phyloP scores from a whole-genome alignment of 2,888 invertebrate species.

The Limnephilus marmoratus region DNA sequence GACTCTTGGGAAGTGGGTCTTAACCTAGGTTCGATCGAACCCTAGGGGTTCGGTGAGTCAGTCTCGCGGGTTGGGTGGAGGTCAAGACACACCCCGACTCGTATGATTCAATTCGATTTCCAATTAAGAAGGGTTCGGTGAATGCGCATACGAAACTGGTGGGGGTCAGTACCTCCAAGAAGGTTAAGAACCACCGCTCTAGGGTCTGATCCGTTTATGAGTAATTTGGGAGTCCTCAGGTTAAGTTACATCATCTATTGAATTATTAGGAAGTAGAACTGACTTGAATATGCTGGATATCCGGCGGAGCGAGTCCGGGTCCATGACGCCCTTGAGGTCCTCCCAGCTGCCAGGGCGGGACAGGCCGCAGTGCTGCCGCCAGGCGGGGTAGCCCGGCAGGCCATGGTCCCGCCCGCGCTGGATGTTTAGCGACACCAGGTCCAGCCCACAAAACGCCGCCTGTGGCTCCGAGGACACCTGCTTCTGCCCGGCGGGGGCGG shows the following conservation, averaged over 20 bases:
- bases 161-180: too few relatives aligned
- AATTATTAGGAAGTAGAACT: constrained; percentile 66
- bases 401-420: constrained; percentile 94
- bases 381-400: constrained; percentile 86
- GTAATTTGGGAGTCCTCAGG: too few relatives aligned
- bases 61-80: too few relatives aligned
- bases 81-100: too few relatives aligned
- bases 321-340: constrained; percentile 81
- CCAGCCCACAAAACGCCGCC: constrained; percentile 80
- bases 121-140: too few relatives aligned
- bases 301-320: constrained; percentile 79
- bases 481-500: neutral
- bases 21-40: too few relatives aligned
- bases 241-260: neutral
- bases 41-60: too few relatives aligned
- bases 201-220: too few relatives aligned
- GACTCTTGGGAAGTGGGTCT: too few relatives aligned
- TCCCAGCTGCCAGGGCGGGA: constrained; percentile 79
- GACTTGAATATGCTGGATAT: constrained; percentile 83
- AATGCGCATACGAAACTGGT: too few relatives aligned
- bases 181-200: too few relatives aligned
- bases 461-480: constrained; percentile 8
- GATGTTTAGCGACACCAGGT: constrained; percentile 91
- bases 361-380: constrained; percentile 87
- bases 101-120: too few relatives aligned